phyloP scores from a whole-genome alignment of 1,140 invertebrate species.

The Steinernema feltiae region DNA sequence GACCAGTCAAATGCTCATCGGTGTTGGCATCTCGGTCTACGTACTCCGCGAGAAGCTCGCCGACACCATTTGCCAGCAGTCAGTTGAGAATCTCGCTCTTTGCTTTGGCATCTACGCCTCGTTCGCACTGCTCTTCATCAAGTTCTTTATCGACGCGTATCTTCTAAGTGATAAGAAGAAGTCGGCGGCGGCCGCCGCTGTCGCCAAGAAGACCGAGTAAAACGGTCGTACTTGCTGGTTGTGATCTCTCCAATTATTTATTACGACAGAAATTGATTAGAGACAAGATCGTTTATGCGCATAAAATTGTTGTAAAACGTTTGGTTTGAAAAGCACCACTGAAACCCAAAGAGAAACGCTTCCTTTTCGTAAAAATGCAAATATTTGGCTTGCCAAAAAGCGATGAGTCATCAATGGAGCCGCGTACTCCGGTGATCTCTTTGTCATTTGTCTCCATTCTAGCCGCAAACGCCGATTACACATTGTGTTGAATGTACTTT shows the following conservation, averaged over 20 bases:
- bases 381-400: no score
- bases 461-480: no score
- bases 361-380: no score
- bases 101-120: conserved; percentile 82
- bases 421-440: no score
- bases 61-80: conserved; percentile 73
- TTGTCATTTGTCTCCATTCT: no score
- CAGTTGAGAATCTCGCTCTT: conserved; percentile 76
- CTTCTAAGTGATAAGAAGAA: conserved; percentile 21
- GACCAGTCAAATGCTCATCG: conserved; percentile 88
- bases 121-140: conserved; percentile 60
- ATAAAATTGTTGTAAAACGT: not conserved
- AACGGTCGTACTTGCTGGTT: not conserved
- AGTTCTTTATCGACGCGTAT: conserved; percentile 61
- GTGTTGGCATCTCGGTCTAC: conserved; percentile 78
- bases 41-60: conserved; percentile 59
- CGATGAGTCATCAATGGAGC: no score
- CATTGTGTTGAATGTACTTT: no score
- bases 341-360: no score
- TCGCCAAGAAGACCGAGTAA: not conserved
- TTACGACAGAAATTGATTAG: not conserved
- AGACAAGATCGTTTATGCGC: not conserved
- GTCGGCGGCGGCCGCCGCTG: not conserved
- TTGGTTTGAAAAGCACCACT: no score
- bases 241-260: conserved; percentile 12